phyloP scores from a whole-genome alignment of 2,113 vertebrate species.

The Carollia perspicillata region DNA sequence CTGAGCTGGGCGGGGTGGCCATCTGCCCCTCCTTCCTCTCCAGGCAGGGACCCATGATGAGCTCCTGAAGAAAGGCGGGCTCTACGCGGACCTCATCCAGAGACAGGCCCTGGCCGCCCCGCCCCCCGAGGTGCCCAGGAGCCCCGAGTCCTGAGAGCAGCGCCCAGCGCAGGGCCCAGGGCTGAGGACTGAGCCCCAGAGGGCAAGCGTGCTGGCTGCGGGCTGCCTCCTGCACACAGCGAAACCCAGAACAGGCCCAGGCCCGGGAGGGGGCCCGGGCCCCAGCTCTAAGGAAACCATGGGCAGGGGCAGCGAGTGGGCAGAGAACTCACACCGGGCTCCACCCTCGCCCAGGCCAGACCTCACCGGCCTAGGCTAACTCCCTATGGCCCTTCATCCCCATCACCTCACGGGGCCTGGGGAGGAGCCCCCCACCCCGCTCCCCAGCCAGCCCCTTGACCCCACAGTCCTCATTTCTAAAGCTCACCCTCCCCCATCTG shows the following conservation, averaged over 20 bases:
- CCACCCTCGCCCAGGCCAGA: neutral
- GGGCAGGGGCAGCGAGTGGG: neutral
- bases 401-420: neutral
- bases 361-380: neutral
- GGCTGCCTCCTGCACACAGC: neutral
- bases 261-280: neutral
- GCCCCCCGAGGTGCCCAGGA: fast-evolving
- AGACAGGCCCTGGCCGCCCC: constrained; percentile 84
- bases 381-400: neutral
- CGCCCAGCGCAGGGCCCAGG: fast-evolving
- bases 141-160: constrained; percentile 11
- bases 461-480: neutral
- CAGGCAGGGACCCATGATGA: constrained; percentile 92
- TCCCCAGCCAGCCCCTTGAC: neutral
- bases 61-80: constrained; percentile 86
- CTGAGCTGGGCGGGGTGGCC: neutral
- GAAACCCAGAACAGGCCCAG: neutral
- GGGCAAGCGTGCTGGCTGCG: neutral
- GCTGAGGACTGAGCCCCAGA: neutral
- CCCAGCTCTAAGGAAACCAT: neutral
- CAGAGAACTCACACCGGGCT: neutral
- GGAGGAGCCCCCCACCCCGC: neutral
- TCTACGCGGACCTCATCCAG: constrained; percentile 91
- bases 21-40: neutral
- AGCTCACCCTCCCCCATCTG: too few species aligned